Evolutionary conservation across 2,797 vertebrate genomes (phyloP).

Genomic region (Tinamus major): DNA sequence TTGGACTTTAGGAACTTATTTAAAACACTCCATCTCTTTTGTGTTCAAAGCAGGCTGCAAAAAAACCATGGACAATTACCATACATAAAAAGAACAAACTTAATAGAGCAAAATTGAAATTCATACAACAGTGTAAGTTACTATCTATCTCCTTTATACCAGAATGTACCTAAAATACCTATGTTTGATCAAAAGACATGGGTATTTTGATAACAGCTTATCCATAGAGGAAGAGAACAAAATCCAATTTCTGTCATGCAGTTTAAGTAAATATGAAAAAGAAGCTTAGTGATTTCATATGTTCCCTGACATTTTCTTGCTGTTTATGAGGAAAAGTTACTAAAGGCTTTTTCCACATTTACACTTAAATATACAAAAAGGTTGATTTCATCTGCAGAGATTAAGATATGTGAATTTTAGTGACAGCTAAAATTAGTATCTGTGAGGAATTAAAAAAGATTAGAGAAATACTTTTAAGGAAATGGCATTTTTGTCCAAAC

Average conservation of each 20-base stretch:
- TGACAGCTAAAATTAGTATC: conserved; percentile 29
- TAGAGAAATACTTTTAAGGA: conserved; percentile 33
- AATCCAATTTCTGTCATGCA: neutral
- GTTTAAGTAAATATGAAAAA: neutral
- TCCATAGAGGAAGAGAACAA: neutral
- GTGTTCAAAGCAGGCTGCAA: neutral
- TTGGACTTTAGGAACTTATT: neutral
- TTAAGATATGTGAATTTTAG: neutral
- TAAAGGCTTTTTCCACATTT: neutral
- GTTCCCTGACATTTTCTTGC: neutral
- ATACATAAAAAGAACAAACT: neutral
- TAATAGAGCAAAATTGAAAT: neutral
- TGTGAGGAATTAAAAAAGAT: conserved; percentile 41
- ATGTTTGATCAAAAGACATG: conserved; percentile 11
- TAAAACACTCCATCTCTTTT: neutral
- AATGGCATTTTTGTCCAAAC: neutral
- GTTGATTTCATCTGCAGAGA: neutral
- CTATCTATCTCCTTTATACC: neutral
- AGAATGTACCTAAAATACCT: neutral
- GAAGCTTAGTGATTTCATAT: neutral
- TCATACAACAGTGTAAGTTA: neutral
- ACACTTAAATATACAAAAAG: neutral
- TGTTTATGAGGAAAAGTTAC: neutral
- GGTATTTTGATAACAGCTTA: conserved; percentile 13
- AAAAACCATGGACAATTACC: neutral